phyloP scores from a whole-genome alignment of 1,140 invertebrate species.

The Brachystomella parvula region DNA sequence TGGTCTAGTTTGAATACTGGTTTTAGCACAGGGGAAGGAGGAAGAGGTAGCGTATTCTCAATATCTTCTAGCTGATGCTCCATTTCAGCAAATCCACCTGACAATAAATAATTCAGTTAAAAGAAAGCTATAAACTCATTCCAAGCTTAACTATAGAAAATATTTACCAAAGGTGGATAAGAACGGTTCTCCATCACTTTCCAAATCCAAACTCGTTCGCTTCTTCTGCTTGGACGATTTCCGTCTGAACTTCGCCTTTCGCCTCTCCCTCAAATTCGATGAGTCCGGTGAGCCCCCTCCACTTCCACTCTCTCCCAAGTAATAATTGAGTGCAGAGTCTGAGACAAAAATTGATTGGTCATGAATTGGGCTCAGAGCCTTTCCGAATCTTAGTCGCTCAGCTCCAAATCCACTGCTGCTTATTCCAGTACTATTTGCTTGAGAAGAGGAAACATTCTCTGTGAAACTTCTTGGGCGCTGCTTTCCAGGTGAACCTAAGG shows the following conservation, averaged over 20 bases:
- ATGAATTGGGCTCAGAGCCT: background rate
- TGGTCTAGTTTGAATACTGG: conserved; percentile 3
- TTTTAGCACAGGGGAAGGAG: background rate
- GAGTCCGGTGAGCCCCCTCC: conserved; percentile 22
- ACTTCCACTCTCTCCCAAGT: conserved; percentile 25
- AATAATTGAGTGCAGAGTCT: conserved; percentile 35
- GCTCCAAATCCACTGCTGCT: conserved; percentile 3
- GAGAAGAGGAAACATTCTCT: conserved; percentile 12
- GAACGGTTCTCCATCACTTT: background rate
- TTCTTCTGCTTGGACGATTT: conserved; percentile 14
- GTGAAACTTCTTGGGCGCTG: conserved; percentile 37
- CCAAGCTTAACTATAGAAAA: background rate
- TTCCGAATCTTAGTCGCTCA: background rate
- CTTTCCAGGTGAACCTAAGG: conserved; percentile 22
- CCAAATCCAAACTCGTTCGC: conserved; percentile 17
- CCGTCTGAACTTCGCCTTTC: conserved; percentile 19
- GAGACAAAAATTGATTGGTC: conserved; percentile 31
- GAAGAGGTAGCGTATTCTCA: background rate
- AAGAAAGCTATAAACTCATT: background rate
- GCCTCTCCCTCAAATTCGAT: conserved; percentile 17
- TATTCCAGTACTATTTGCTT: too few relatives aligned
- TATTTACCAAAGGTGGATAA: conserved; percentile 25
- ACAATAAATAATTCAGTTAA: background rate
- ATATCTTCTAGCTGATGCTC: conserved; percentile 1
- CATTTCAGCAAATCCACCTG: background rate